A percentile compares a stretch with the other conserved stretches of the same genome.
Evolutionary conservation across 2,113 vertebrate species (phyloP).

Genomic region (Azemiops feae): DNA sequence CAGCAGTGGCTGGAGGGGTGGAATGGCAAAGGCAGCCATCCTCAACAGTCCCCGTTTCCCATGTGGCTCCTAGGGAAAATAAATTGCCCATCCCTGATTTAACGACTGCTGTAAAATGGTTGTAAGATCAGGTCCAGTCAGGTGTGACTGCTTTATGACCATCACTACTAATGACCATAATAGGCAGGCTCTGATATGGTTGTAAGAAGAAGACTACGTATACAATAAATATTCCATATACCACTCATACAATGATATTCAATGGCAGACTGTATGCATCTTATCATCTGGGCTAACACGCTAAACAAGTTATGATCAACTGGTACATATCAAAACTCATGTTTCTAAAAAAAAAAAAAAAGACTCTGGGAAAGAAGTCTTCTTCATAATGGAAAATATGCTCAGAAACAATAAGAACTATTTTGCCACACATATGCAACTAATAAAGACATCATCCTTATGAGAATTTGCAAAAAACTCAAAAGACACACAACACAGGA

Average conservation of each 20-base stretch:
- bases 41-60: neutral
- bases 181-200: neutral
- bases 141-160: too few relatives aligned
- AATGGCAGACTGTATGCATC: neutral
- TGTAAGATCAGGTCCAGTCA: too few relatives aligned
- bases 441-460: neutral
- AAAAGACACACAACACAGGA: neutral
- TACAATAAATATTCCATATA: neutral
- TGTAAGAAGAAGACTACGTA: neutral
- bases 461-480: neutral
- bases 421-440: neutral
- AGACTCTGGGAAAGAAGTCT: neutral
- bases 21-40: neutral
- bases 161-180: too few relatives aligned
- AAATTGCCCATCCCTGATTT: neutral
- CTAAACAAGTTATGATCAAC: neutral
- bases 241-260: neutral
- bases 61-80: neutral
- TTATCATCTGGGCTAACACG: neutral
- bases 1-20: neutral
- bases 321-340: neutral
- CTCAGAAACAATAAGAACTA: slow-evolving; percentile 2
- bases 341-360: neutral
- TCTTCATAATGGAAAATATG: neutral
- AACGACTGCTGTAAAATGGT: too few relatives aligned